Percentiles rank a stretch among this genome's conserved stretches.
Evolutionary conservation across 2,113 vertebrate species (phyloP).

Genomic region (Ardeotis arabs): DNA sequence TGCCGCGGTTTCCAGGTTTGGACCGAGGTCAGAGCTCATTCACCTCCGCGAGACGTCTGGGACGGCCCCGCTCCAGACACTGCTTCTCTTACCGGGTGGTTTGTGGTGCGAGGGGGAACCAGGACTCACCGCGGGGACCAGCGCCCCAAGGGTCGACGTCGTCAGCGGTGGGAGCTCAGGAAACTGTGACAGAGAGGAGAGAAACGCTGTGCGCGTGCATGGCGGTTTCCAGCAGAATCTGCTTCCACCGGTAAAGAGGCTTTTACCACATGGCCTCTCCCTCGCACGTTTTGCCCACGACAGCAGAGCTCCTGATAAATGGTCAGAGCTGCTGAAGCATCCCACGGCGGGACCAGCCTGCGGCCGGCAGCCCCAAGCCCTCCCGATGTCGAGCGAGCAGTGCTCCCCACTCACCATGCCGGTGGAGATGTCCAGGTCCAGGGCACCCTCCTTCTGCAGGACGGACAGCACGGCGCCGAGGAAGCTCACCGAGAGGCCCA

Average conservation of each 20-base stretch:
- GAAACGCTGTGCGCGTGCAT: fast-evolving
- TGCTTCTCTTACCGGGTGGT: fast-evolving
- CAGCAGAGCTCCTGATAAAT: fast-evolving
- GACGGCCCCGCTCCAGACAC: fast-evolving
- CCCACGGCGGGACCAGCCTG: background rate
- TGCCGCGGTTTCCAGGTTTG: background rate
- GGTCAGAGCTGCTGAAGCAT: background rate
- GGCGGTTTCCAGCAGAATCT: background rate
- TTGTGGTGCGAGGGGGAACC: background rate
- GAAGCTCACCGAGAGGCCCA: conserved; percentile 55
- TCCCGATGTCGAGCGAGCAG: background rate
- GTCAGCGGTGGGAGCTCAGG: conserved; percentile 71
- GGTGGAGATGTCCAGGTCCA: conserved; percentile 46
- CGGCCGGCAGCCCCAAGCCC: too few relatives aligned
- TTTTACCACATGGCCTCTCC: fast-evolving
- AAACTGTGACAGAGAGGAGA: conserved; percentile 44
- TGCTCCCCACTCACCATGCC: conserved; percentile 53
- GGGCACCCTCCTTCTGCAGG: conserved; percentile 59
- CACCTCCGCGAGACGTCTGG: background rate
- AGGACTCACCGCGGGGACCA: conserved; percentile 49
- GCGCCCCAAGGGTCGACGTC: conserved; percentile 56
- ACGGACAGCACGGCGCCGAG: conserved; percentile 32
- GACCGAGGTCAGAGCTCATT: background rate
- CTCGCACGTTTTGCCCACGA: fast-evolving
- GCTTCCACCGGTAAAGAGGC: background rate